Percentiles rank a stretch among this genome's conserved stretches.
These are phyloP conservation scores for Pelmatolapia mariae DNA, from an alignment of 2,113 vertebrate genomes.

Conservation along the genomic window DNA sequence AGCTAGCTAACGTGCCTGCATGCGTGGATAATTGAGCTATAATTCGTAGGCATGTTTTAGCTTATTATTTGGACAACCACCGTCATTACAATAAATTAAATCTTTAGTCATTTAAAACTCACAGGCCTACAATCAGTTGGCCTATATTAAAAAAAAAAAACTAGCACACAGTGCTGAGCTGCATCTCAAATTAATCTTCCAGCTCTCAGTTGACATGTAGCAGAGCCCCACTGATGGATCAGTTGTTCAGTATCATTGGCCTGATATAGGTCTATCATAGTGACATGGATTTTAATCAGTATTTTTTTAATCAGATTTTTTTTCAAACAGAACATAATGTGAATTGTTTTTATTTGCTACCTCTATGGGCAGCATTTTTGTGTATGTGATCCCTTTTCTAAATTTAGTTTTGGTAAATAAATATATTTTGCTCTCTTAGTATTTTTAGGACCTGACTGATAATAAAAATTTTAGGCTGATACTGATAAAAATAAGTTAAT, in stretches of 20 bases:
- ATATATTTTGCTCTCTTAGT: not conserved
- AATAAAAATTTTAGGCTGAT: not conserved
- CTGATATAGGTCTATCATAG: not conserved
- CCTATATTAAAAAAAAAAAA: not conserved
- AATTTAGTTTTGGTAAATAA: not conserved
- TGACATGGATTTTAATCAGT: not conserved
- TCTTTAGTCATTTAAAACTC: not conserved
- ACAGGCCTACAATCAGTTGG: not conserved
- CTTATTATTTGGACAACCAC: not conserved
- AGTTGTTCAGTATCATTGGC: not conserved
- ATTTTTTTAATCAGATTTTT: not conserved
- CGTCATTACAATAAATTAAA: not conserved
- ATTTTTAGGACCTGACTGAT: not conserved
- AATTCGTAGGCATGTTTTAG: not conserved
- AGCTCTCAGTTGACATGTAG: not conserved
- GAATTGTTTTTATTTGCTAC: fast-evolving
- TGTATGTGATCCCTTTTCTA: not conserved
- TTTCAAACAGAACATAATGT: no score
- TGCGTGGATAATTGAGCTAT: not conserved
- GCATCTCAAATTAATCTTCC: not conserved
- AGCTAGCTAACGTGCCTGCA: not conserved
- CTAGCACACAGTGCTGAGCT: not conserved
- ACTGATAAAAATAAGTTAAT: not conserved
- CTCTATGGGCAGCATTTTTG: not conserved
- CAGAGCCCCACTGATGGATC: not conserved